Percentiles rank a stretch among this genome's conserved stretches.
phyloP scores from a whole-genome alignment of 2,888 invertebrate species.

The Drosophila testacea region DNA sequence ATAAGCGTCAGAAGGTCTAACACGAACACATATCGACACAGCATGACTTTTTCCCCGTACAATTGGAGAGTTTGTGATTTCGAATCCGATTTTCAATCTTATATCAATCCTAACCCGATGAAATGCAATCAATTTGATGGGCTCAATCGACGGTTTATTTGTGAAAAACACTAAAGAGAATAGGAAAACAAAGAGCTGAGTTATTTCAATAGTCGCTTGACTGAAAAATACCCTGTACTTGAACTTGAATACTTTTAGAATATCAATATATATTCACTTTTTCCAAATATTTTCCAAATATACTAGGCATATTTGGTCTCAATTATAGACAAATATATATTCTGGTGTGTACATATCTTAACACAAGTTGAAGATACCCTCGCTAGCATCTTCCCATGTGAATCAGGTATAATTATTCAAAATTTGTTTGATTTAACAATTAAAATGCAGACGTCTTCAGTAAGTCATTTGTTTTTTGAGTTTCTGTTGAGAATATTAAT shows the following conservation, averaged over 20 bases:
- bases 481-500: conserved; percentile 40
- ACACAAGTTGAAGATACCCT: neutral
- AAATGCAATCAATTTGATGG: conserved; percentile 80
- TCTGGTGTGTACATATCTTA: neutral
- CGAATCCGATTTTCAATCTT: conserved; percentile 5
- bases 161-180: conserved; percentile 58
- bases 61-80: conserved; percentile 6
- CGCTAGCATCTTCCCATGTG: neutral
- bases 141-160: conserved; percentile 81
- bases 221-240: conserved; percentile 7
- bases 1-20: conserved; percentile 71
- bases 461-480: conserved; percentile 29
- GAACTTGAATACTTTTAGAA: neutral
- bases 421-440: conserved; percentile 73
- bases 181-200: conserved; percentile 1
- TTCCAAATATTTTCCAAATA: neutral
- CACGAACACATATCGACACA: conserved; percentile 43
- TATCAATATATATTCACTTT: neutral
- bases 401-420: conserved; percentile 55
- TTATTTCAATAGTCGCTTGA: neutral
- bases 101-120: conserved; percentile 37
- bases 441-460: conserved; percentile 50
- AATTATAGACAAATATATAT: neutral
- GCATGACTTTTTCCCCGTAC: conserved; percentile 47
- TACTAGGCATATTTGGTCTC: no score